Percentiles rank a stretch among this genome's conserved stretches.
Evolutionary conservation across 2,888 invertebrate genomes (phyloP).

Genomic region (Tortrix viridana): DNA sequence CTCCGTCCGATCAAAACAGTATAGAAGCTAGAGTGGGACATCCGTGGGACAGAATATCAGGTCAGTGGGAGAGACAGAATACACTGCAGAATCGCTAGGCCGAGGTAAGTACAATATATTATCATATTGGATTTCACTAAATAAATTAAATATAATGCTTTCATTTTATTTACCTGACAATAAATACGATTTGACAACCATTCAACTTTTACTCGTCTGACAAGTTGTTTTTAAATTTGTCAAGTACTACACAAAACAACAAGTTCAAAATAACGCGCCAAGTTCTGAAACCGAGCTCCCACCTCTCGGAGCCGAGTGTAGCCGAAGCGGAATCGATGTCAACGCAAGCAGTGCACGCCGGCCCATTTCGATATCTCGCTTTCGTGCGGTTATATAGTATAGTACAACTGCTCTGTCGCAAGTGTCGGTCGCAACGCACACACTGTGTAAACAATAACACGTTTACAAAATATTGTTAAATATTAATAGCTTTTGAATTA

Average conservation of each 20-base stretch:
- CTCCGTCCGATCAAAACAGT: no score
- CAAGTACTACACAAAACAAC: neutral
- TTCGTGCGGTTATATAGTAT: conserved; percentile 47
- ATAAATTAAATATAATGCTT: no score
- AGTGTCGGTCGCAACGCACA: conserved; percentile 34
- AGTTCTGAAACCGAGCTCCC: conserved; percentile 38
- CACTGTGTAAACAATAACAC: conserved; percentile 53
- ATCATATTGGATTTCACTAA: no score
- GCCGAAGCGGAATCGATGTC: conserved; percentile 78
- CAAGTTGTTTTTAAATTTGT: no score
- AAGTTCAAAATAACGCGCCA: conserved; percentile 35
- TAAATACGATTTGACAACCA: no score
- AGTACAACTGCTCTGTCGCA: conserved; percentile 14
- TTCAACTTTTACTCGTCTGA: no score
- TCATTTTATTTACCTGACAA: no score
- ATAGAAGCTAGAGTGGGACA: no score
- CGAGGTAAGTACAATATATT: no score
- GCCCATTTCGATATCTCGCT: conserved; percentile 63
- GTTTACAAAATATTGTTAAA: conserved; percentile 22
- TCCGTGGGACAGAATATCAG: no score
- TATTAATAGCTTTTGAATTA: conserved; percentile 22
- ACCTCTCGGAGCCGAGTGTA: conserved; percentile 77
- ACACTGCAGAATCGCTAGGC: no score
- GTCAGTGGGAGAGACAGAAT: no score
- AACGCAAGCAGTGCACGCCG: conserved; percentile 59